Base-by-base conservation (phyloP, 2,888 invertebrate genomes). In the Andrena haemorrhoa region DNA sequence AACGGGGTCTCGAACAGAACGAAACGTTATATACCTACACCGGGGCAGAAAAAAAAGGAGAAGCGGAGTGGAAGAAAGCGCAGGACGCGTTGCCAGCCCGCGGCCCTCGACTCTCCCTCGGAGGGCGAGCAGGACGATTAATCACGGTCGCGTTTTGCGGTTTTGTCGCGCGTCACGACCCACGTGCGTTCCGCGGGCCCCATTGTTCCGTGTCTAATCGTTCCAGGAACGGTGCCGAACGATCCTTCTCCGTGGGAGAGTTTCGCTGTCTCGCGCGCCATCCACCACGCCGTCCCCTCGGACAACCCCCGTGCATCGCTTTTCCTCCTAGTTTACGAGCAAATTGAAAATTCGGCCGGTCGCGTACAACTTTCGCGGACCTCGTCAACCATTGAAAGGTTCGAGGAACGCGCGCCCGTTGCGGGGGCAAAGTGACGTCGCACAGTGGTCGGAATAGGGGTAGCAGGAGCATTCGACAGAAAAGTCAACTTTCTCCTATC, bases 171-270 rank as follows among this genome's bases (percentile, higher is more conserved):
- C 84, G 87, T 89, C 88, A 88, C 89, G 89, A 85, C 86, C 88
- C 88, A 83, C 87, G 86, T 79, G 86, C 86, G 89, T 88, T 84
- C 87, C 80, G 74, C 82, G 82, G 81, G 10, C 41, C 73, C 85
- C 89, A 89, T 91, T 92, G 90, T 91, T 89, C 90, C 86, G 86
- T 84, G 84, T 86, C 90, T 91, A 92, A 92, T 91, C 89, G 91
- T 92, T 92, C 92, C 86, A 70, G 78, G 92, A 92, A 92, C 88
- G 79, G 68, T 83, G 88, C 69, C 80, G 90, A 87, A 88, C 86
- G 85, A 87, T 87, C 79, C 74, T 79, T 68, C 74, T 71, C 71
- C 90, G 90, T 90, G 90, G 85, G 89, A 90, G 89, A 89, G 83
- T 89, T 82, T 53, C 61, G 76, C 75, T 58, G 66, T 63, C 63